Base-by-base conservation (phyloP, 1,140 invertebrate genomes). In the Calephelis virginiensis region DNA sequence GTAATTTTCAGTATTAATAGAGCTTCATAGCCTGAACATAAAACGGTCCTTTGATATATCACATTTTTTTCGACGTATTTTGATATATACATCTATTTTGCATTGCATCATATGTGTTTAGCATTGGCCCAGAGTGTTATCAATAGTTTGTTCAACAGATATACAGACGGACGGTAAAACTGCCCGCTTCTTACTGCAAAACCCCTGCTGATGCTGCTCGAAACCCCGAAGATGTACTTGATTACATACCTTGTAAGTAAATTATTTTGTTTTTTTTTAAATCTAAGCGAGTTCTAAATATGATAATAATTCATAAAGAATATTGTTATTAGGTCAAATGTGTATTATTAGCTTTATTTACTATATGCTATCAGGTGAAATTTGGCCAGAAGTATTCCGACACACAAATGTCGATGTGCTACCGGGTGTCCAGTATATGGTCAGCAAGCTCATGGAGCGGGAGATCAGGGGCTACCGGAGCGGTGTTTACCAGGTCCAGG, bases 241-340 rank as follows among this genome's bases (percentile, higher is more conserved):
- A 89, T 17, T 92, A 93, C 65, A 80, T 92, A 49, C 89, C 91
- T n/a, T 90, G 92, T 91, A 75, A 82, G 82, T 78, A 14, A 13
- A 45, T 50, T 60, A 43, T 8, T 43, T 43, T 6, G 5, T 5
- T 43, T 5, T 40, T 40, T 43, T 43, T 43, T 8, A 43, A 7
- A 8, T 43, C 40, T 8, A 43, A 43, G 5, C 1, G 40, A 43
- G 40, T 43, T 7, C 6, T 43, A 8, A 43, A 43, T 43, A 0
- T 43, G 40, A 9, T 8, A 43, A 9, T 43, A 43, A 9, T 9
- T 43, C 5, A 8, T 7, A 8, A 43, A 1, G 40, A 6, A 43
- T 43, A 5, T 5, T 5, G 40, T 8, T 9, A 43, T 9, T 43
- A 8, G 40, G 6, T n/a, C n/a, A n/a, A n/a, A n/a, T n/a, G n/a